Evolutionary conservation across 2,797 vertebrate species (phyloP).

Genomic region (Ibycter americanus): DNA sequence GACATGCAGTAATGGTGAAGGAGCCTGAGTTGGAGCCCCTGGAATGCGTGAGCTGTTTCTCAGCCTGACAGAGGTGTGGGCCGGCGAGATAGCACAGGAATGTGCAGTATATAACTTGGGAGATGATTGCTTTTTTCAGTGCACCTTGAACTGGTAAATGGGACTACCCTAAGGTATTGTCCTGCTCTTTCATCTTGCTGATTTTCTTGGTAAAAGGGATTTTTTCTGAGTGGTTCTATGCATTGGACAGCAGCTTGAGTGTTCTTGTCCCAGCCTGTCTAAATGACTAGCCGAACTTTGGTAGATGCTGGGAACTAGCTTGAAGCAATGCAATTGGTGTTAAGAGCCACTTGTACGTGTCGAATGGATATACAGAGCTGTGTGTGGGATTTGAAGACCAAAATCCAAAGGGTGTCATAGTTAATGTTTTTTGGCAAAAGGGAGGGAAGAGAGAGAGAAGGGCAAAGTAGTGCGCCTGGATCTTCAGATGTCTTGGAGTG

Average conservation of each 20-base stretch:
- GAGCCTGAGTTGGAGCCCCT: neutral
- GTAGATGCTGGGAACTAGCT: neutral
- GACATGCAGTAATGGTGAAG: neutral
- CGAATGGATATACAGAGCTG: neutral
- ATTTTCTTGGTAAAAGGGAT: neutral
- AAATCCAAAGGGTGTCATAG: neutral
- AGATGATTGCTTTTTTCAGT: neutral
- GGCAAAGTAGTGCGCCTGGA: neutral
- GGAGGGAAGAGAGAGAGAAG: neutral
- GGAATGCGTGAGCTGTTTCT: constrained; percentile 46
- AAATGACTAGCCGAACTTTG: neutral
- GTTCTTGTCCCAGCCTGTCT: neutral
- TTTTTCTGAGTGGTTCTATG: neutral
- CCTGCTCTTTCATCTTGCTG: neutral
- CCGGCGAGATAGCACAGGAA: neutral
- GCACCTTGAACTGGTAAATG: neutral
- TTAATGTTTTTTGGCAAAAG: neutral
- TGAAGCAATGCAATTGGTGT: neutral
- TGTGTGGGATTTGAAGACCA: neutral
- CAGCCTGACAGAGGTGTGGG: neutral
- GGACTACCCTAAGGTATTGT: neutral
- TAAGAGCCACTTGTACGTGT: neutral
- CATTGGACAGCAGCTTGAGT: rapidly evolving
- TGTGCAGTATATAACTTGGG: neutral
- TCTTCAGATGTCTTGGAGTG: neutral